Evolutionary conservation across 2,888 invertebrate species (phyloP).

Genomic region (Nomada lathburiana): DNA sequence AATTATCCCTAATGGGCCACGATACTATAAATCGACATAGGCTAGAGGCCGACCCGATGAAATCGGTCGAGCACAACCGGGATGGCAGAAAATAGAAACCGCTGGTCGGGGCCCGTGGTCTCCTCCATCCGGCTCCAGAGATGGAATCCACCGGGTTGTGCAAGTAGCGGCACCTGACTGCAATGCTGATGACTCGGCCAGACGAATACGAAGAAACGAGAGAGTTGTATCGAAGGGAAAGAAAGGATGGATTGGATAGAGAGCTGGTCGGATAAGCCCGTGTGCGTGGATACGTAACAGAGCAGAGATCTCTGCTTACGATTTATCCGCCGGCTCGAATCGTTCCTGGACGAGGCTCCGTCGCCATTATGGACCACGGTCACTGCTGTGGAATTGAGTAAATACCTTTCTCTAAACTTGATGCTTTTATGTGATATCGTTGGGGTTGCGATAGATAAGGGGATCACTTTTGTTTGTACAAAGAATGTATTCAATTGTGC

Average conservation of each 20-base stretch:
- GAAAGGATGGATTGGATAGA: slow-evolving; percentile 46
- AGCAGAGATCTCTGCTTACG: slow-evolving; percentile 42
- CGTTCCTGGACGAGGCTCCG: slow-evolving; percentile 45
- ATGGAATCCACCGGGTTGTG: slow-evolving; percentile 81
- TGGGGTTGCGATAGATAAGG: too few species aligned
- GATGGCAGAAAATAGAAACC: slow-evolving; percentile 81
- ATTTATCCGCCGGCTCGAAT: slow-evolving; percentile 58
- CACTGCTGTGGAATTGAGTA: neutral
- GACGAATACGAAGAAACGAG: slow-evolving; percentile 27
- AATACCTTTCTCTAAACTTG: neutral
- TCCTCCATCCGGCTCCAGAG: slow-evolving; percentile 62
- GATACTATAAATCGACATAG: slow-evolving; percentile 83
- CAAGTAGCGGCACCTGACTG: slow-evolving; percentile 82
- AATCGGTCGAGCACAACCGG: slow-evolving; percentile 72
- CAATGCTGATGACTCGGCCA: slow-evolving; percentile 76
- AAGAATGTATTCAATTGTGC: too few species aligned
- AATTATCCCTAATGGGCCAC: slow-evolving; percentile 83
- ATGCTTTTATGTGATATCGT: too few species aligned
- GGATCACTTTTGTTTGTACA: too few species aligned
- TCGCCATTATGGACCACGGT: slow-evolving; percentile 28
- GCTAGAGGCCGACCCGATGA: slow-evolving; percentile 75
- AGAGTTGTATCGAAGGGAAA: slow-evolving; percentile 32
- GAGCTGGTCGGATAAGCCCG: slow-evolving; percentile 28
- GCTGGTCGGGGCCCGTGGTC: slow-evolving; percentile 57
- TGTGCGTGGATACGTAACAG: slow-evolving; percentile 45